These are phyloP conservation scores for Neolamprologus sp. DNA, from an alignment of 2,113 vertebrate species.

Conservation along the genomic window DNA sequence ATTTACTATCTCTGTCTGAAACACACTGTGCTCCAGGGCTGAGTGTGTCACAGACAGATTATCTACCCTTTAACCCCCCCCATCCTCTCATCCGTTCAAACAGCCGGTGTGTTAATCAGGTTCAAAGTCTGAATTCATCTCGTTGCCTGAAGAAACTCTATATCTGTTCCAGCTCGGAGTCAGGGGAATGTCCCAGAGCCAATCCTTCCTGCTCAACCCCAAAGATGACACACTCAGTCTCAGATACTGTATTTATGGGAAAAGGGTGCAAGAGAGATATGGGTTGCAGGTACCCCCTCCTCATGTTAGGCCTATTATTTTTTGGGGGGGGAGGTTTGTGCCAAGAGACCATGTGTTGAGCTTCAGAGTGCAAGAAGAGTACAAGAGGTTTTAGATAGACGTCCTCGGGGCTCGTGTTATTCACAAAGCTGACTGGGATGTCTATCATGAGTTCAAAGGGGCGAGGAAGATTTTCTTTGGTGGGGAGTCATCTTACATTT, in stretches of 20 bases:
- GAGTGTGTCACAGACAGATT: slow-evolving; percentile 5
- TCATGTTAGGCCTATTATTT: neutral
- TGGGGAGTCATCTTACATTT: slow-evolving; percentile 30
- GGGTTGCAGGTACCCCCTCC: neutral
- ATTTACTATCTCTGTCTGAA: slow-evolving; percentile 9
- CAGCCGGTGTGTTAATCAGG: slow-evolving; percentile 9
- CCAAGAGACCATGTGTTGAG: neutral
- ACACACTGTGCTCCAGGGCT: neutral
- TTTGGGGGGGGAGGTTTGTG: neutral
- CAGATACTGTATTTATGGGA: slow-evolving; percentile 24
- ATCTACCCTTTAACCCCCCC: neutral
- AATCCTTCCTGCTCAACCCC: slow-evolving; percentile 27
- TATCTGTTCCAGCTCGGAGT: slow-evolving; percentile 12
- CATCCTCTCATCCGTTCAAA: slow-evolving; percentile 23
- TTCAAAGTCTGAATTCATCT: slow-evolving; percentile 47
- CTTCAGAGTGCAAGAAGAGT: slow-evolving; percentile 27
- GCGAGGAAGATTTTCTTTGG: slow-evolving; percentile 14
- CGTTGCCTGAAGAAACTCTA: slow-evolving; percentile 46
- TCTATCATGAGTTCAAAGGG: slow-evolving; percentile 53
- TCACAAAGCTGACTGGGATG: slow-evolving; percentile 15
- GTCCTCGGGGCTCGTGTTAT: slow-evolving; percentile 21
- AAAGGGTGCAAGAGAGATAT: neutral
- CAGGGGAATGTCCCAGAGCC: neutral
- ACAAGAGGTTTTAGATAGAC: slow-evolving; percentile 25
- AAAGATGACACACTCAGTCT: slow-evolving; percentile 16